Evolutionary conservation across 2,888 invertebrate genomes (phyloP).

Genomic region (Formica aserva): DNA sequence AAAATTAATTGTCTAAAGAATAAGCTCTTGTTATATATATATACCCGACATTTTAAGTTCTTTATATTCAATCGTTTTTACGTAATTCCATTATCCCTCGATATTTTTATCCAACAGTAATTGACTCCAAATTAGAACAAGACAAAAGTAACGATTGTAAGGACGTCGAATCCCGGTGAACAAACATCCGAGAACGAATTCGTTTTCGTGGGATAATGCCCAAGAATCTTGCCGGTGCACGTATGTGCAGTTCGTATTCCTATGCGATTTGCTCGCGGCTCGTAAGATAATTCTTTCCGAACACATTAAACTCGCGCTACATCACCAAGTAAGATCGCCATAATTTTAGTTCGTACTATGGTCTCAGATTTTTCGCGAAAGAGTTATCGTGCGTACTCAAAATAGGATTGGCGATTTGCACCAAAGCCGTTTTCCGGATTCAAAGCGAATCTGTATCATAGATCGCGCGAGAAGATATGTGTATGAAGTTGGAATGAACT

Average conservation of each 20-base stretch:
- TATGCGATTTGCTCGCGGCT: slow-evolving; percentile 21
- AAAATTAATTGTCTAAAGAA: not conserved
- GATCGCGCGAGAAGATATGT: slow-evolving; percentile 13
- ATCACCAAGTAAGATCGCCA: slow-evolving; percentile 38
- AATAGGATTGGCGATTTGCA: slow-evolving; percentile 25
- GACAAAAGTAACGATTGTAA: not conserved
- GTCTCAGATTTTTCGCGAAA: slow-evolving; percentile 31
- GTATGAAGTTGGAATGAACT: not conserved
- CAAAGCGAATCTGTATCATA: slow-evolving; percentile 16
- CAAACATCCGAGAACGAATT: slow-evolving; percentile 16
- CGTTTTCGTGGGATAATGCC: slow-evolving; percentile 18
- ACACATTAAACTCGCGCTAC: slow-evolving; percentile 33
- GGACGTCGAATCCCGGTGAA: not conserved
- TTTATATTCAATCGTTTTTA: not conserved
- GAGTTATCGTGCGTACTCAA: slow-evolving; percentile 11
- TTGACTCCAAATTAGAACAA: slow-evolving; percentile 7
- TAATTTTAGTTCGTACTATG: slow-evolving; percentile 1
- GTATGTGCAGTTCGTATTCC: slow-evolving; percentile 31
- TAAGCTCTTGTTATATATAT: not conserved
- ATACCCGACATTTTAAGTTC: not conserved
- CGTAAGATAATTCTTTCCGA: slow-evolving; percentile 48
- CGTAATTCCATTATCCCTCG: not conserved
- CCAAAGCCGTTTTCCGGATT: slow-evolving; percentile 8
- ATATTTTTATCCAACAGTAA: slow-evolving; percentile 8
- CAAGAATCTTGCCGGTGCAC: slow-evolving; percentile 25